phyloP scores from a whole-genome alignment of 2,888 invertebrate species.

The Lacanobia oleracea region DNA sequence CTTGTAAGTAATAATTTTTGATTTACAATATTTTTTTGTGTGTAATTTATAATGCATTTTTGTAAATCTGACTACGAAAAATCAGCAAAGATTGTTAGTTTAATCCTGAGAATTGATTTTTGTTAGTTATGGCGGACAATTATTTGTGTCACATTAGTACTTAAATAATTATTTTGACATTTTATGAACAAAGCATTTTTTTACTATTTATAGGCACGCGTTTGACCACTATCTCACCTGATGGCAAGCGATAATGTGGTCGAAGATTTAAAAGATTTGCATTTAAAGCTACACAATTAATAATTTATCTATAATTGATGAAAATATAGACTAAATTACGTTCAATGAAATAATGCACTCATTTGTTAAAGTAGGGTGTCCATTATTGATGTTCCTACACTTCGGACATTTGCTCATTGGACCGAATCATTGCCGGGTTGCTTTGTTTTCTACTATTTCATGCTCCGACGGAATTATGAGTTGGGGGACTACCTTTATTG shows the following conservation, averaged over 20 bases:
- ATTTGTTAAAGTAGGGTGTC: slow-evolving; percentile 53
- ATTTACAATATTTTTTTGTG: background rate
- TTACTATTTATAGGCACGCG: no score
- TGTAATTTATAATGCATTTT: background rate
- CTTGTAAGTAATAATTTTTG: background rate
- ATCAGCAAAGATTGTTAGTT: background rate
- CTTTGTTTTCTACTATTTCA: slow-evolving; percentile 68
- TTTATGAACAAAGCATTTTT: background rate
- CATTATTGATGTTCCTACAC: slow-evolving; percentile 65
- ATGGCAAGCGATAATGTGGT: no score
- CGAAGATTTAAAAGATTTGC: no score
- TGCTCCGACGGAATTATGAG: slow-evolving; percentile 61
- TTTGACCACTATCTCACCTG: no score
- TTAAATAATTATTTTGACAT: background rate
- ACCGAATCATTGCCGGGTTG: slow-evolving; percentile 68
- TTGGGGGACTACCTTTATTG: slow-evolving; percentile 57
- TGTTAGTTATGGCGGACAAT: background rate
- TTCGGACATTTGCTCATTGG: slow-evolving; percentile 66
- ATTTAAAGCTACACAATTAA: background rate
- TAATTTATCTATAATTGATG: slow-evolving; percentile 7
- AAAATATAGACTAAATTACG: slow-evolving; percentile 10
- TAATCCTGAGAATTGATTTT: background rate
- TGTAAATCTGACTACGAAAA: background rate
- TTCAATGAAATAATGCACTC: slow-evolving; percentile 21
- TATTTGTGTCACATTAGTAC: background rate